phyloP scores from a whole-genome alignment of 2,888 invertebrate species.

The Nomada ruficornis region DNA sequence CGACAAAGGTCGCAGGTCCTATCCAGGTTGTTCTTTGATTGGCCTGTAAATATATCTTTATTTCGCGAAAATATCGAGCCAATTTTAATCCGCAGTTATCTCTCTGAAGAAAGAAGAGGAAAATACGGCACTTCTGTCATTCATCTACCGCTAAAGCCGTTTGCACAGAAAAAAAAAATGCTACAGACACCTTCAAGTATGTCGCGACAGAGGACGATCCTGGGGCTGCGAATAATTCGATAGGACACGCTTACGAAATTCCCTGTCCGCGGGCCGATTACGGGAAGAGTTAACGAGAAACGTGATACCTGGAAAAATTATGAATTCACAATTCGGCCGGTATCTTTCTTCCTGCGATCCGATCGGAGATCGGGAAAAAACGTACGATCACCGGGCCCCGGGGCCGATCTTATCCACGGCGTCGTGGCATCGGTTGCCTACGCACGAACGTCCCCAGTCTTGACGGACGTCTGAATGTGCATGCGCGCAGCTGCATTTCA shows the following conservation, averaged over 20 bases:
- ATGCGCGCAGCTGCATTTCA: conserved; percentile 72
- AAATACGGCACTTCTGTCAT: too few relatives aligned
- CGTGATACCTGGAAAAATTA: conserved; percentile 53
- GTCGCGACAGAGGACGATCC: background rate
- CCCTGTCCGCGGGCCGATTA: conserved; percentile 31
- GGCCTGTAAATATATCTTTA: too few relatives aligned
- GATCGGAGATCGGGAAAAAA: conserved; percentile 52
- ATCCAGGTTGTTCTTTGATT: too few relatives aligned
- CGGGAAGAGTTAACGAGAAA: conserved; percentile 47
- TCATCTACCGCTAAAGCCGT: too few relatives aligned
- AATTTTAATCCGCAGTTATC: too few relatives aligned
- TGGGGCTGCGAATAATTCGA: conserved; percentile 37
- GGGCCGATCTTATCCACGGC: conserved; percentile 64
- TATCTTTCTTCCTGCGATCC: conserved; percentile 63
- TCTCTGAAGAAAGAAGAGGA: too few relatives aligned
- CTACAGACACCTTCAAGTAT: too few relatives aligned
- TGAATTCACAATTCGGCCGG: conserved; percentile 56
- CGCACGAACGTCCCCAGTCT: conserved; percentile 67
- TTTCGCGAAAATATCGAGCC: too few relatives aligned
- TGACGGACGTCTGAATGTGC: conserved; percentile 79
- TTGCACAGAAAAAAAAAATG: too few relatives aligned
- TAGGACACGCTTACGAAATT: conserved; percentile 42
- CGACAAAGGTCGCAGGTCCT: too few relatives aligned
- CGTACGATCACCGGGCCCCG: conserved; percentile 55
- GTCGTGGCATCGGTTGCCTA: conserved; percentile 68